phyloP scores from a whole-genome alignment of 2,888 invertebrate genomes.

The Nowickia ferox region DNA sequence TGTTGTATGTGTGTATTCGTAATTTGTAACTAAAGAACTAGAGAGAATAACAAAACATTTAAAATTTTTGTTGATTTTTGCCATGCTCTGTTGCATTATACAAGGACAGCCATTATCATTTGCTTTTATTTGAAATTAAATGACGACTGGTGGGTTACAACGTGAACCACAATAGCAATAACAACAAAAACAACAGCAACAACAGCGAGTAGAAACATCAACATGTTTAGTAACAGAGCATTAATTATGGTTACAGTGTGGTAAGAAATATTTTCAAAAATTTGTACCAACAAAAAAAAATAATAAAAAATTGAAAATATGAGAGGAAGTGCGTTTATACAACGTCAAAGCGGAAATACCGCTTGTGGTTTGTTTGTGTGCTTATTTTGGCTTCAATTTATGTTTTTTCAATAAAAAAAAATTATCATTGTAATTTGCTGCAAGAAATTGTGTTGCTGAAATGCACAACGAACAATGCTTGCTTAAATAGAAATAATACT shows the following conservation, averaged over 20 bases:
- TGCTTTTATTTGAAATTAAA: slow-evolving; percentile 52
- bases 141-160: slow-evolving; percentile 52
- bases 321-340: too few relatives aligned
- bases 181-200: slow-evolving; percentile 28
- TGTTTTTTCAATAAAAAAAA: too few relatives aligned
- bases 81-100: slow-evolving; percentile 46
- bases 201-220: slow-evolving; percentile 42
- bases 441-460: too few relatives aligned
- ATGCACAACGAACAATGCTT: too few relatives aligned
- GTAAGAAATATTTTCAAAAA: not conserved
- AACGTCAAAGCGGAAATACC: too few relatives aligned
- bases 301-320: not conserved
- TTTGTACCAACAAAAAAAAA: not conserved
- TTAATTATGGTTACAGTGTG: slow-evolving; percentile 45
- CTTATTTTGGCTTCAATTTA: too few relatives aligned
- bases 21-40: not conserved
- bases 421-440: too few relatives aligned
- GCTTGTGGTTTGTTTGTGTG: too few relatives aligned
- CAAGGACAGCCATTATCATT: slow-evolving; percentile 60
- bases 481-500: too few relatives aligned
- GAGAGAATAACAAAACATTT: slow-evolving; percentile 33
- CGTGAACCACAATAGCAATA: slow-evolving; percentile 28
- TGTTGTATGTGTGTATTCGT: not conserved
- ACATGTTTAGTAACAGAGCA: slow-evolving; percentile 39
- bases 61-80: slow-evolving; percentile 39